A percentile compares a stretch with the other conserved stretches of the same genome.
phyloP scores from a whole-genome alignment of 2,113 vertebrate genomes.

The Myxocyprinus asiaticus region DNA sequence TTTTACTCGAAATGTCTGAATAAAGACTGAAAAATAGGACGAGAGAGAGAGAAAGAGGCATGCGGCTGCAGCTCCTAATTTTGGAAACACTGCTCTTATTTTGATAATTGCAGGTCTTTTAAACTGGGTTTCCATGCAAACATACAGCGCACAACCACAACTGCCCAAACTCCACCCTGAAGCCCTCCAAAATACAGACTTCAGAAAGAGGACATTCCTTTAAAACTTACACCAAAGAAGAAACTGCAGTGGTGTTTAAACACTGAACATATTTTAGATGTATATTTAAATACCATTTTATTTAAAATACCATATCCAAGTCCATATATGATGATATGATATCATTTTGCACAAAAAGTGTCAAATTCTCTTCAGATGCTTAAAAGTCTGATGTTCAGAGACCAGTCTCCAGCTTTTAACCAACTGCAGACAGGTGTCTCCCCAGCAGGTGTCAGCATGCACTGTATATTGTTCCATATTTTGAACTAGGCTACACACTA shows the following conservation, averaged over 20 bases:
- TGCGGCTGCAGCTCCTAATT: constrained; percentile 24
- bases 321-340: not conserved
- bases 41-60: not conserved
- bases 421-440: not conserved
- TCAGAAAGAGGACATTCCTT: constrained; percentile 12
- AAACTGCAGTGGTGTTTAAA: not conserved
- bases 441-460: constrained; percentile 48
- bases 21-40: not conserved
- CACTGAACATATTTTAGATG: not conserved
- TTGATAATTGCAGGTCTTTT: constrained; percentile 43
- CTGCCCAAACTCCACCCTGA: constrained; percentile 22
- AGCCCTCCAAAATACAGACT: constrained; percentile 16
- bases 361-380: not conserved
- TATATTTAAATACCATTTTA: constrained; percentile 6
- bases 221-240: not conserved
- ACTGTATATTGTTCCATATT: not conserved
- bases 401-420: not conserved
- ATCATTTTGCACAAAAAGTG: too few relatives aligned
- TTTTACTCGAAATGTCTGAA: constrained; percentile 20
- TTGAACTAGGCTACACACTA: not conserved
- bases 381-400: not conserved
- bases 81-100: constrained; percentile 42
- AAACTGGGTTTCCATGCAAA: constrained; percentile 49
- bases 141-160: constrained; percentile 26
- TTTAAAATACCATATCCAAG: not conserved